Evolutionary conservation across 2,888 invertebrate genomes (phyloP).

Genomic region (Volucella inanis): DNA sequence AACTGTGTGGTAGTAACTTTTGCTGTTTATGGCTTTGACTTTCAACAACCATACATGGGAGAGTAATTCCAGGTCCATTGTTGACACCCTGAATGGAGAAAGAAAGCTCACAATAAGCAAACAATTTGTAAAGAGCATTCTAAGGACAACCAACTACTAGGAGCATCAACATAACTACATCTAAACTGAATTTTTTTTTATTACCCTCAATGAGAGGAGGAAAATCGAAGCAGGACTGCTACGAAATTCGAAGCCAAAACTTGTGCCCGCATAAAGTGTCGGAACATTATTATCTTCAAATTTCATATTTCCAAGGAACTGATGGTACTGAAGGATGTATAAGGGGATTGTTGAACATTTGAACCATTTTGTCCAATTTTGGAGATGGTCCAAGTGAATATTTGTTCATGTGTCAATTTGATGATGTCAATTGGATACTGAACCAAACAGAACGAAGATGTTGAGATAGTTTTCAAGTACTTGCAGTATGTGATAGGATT

Average conservation of each 20-base stretch:
- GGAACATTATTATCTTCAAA: constrained; percentile 82
- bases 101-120: constrained; percentile 58
- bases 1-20: constrained; percentile 66
- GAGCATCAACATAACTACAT: constrained; percentile 63
- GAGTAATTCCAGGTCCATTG: constrained; percentile 66
- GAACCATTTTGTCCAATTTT: constrained; percentile 8
- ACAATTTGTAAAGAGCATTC: constrained; percentile 55
- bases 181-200: constrained; percentile 72
- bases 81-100: constrained; percentile 66
- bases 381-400: constrained; percentile 52
- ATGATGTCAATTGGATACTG: constrained; percentile 37
- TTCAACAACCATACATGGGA: constrained; percentile 53
- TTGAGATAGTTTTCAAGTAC: no score
- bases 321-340: not conserved
- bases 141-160: constrained; percentile 30
- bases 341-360: constrained; percentile 7
- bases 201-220: constrained; percentile 66
- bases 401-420: constrained; percentile 51
- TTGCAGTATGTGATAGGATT: no score
- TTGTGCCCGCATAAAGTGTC: constrained; percentile 79
- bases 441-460: no score
- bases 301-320: constrained; percentile 79
- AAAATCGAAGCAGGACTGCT: constrained; percentile 34
- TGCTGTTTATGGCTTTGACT: constrained; percentile 72
- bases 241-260: constrained; percentile 79